These are phyloP conservation scores for Ectemnius cavifrons DNA, from an alignment of 2,888 invertebrate species.

Conservation along the genomic window DNA sequence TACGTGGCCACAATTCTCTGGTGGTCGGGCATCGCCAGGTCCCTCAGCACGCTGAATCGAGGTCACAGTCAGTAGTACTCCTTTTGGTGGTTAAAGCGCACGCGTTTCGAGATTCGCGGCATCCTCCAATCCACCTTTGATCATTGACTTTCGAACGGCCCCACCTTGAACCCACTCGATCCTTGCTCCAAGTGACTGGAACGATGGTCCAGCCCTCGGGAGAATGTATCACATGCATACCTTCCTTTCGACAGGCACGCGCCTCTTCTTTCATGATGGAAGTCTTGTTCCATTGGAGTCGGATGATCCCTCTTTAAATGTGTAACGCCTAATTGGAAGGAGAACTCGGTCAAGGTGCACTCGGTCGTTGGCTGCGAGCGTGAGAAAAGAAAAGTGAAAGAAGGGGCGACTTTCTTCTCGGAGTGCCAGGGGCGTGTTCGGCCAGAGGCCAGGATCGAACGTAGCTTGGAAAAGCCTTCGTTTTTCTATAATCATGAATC, in stretches of 20 bases:
- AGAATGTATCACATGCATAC: constrained; percentile 18
- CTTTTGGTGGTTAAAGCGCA: constrained; percentile 56
- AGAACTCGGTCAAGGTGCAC: constrained; percentile 62
- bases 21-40: constrained; percentile 78
- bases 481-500: neutral
- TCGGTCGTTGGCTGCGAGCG: constrained; percentile 52
- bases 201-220: constrained; percentile 10
- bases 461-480: too few relatives aligned
- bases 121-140: constrained; percentile 21
- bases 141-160: constrained; percentile 11
- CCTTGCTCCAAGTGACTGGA: neutral
- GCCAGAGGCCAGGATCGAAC: too few relatives aligned
- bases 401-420: constrained; percentile 44
- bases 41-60: constrained; percentile 77
- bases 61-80: constrained; percentile 75
- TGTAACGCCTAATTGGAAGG: constrained; percentile 56
- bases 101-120: constrained; percentile 47
- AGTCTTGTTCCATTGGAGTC: constrained; percentile 18
- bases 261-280: constrained; percentile 9
- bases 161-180: neutral
- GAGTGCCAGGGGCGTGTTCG: constrained; percentile 5
- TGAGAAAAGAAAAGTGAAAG: constrained; percentile 64
- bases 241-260: neutral
- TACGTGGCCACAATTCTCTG: constrained; percentile 77
- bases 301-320: constrained; percentile 38